Percentiles rank a stretch among this genome's conserved stretches.
Evolutionary conservation across 2,888 invertebrate genomes (phyloP).

Genomic region (Amphipyra berbera): DNA sequence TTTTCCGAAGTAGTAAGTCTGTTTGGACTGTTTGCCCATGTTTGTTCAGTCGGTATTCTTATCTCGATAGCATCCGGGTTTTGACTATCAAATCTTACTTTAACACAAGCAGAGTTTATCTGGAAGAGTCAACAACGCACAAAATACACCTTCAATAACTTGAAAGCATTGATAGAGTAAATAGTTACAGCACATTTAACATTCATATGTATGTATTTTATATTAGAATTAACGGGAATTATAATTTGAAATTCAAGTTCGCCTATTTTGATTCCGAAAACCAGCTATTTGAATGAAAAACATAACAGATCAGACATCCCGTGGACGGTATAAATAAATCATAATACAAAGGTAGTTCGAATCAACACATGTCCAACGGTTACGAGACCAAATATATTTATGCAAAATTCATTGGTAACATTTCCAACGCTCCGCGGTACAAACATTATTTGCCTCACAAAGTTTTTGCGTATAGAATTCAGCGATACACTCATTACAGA

Average conservation of each 20-base stretch:
- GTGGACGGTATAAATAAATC: slow-evolving; percentile 37
- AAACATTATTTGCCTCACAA: slow-evolving; percentile 53
- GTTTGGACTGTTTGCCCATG: slow-evolving; percentile 6
- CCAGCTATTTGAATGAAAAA: slow-evolving; percentile 21
- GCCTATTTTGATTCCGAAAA: slow-evolving; percentile 21
- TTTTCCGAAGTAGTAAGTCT: slow-evolving; percentile 23
- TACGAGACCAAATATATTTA: slow-evolving; percentile 45
- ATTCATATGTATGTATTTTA: slow-evolving; percentile 11
- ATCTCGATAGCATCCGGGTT: slow-evolving; percentile 41
- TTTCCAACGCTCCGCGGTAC: slow-evolving; percentile 29
- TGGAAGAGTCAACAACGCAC: background rate
- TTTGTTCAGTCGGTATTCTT: slow-evolving; percentile 41
- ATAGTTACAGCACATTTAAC: background rate
- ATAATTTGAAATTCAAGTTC: slow-evolving; percentile 23
- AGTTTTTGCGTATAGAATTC: slow-evolving; percentile 56
- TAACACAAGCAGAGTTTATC: slow-evolving; percentile 1
- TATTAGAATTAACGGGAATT: slow-evolving; percentile 11
- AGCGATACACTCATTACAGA: slow-evolving; percentile 60
- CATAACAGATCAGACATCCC: slow-evolving; percentile 28
- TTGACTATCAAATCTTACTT: slow-evolving; percentile 1
- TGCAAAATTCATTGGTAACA: slow-evolving; percentile 50
- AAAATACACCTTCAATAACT: background rate
- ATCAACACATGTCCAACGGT: slow-evolving; percentile 37
- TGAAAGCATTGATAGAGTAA: background rate
- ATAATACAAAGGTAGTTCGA: slow-evolving; percentile 36